Evolutionary conservation across 2,797 vertebrate genomes (phyloP).

Genomic region (Syngnathus acus): DNA sequence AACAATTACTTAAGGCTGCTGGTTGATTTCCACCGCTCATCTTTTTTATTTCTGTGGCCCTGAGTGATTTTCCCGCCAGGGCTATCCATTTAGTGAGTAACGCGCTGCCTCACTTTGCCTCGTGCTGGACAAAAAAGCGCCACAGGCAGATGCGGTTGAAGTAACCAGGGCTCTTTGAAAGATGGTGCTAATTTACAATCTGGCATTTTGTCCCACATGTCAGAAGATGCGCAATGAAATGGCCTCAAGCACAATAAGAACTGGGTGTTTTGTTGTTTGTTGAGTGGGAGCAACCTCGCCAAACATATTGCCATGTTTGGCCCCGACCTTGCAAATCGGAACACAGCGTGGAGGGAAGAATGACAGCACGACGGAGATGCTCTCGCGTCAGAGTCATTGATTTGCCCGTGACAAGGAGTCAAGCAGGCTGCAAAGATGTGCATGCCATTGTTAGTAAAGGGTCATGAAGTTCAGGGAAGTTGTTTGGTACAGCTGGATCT

Average conservation of each 20-base stretch:
- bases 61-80: slow-evolving; percentile 4
- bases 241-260: neutral
- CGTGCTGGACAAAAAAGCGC: neutral
- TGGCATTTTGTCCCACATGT: neutral
- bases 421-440: too few species aligned
- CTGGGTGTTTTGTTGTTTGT: neutral
- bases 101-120: neutral
- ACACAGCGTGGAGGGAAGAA: neutral
- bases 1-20: too few species aligned
- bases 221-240: neutral
- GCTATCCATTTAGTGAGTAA: neutral
- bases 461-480: too few species aligned
- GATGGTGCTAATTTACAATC: neutral
- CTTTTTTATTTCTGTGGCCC: neutral
- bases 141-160: slow-evolving; percentile 4
- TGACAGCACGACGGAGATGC: neutral
- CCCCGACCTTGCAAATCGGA: neutral
- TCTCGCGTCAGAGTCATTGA: too few species aligned
- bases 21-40: neutral
- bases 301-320: neutral
- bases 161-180: slow-evolving; percentile 9
- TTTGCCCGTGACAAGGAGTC: too few species aligned
- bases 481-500: too few species aligned
- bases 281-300: neutral
- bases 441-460: too few species aligned